Conservation (phyloP, 2,888 invertebrate genomes). For the Dolomedes plantarius region DNA sequence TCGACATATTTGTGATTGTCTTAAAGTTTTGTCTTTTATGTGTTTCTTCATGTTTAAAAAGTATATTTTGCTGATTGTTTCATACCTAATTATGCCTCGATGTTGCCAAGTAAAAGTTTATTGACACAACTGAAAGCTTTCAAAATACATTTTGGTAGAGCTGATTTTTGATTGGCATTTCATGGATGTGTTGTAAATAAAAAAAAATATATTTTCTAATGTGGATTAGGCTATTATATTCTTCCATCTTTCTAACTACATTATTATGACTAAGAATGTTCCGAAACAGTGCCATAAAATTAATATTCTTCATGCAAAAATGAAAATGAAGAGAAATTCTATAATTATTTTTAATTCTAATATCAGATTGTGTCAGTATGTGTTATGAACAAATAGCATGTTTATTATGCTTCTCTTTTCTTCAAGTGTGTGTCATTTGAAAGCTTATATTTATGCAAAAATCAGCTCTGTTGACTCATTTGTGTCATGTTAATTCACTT, state of each 20-base stretch:
- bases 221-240: neutral
- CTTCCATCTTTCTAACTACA: neutral
- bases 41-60: constrained; percentile 38
- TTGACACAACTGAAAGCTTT: neutral
- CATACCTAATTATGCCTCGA: constrained; percentile 27
- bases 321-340: neutral
- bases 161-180: constrained; percentile 60
- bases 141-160: constrained; percentile 13
- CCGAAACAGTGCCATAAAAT: constrained; percentile 8
- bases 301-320: neutral
- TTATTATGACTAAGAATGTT: neutral
- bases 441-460: neutral
- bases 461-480: neutral
- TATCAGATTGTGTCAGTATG: neutral
- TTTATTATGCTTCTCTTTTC: neutral
- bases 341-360: neutral
- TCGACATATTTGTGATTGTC: constrained; percentile 54
- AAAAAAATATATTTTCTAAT: neutral
- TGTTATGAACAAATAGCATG: neutral
- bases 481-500: constrained; percentile 9
- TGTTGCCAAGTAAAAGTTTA: constrained; percentile 65
- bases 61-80: constrained; percentile 48
- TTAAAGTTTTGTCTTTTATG: constrained; percentile 40
- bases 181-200: neutral
- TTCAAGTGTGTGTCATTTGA: neutral